phyloP scores from a whole-genome alignment of 2,888 invertebrate genomes.

The Tinea semifulvella region DNA sequence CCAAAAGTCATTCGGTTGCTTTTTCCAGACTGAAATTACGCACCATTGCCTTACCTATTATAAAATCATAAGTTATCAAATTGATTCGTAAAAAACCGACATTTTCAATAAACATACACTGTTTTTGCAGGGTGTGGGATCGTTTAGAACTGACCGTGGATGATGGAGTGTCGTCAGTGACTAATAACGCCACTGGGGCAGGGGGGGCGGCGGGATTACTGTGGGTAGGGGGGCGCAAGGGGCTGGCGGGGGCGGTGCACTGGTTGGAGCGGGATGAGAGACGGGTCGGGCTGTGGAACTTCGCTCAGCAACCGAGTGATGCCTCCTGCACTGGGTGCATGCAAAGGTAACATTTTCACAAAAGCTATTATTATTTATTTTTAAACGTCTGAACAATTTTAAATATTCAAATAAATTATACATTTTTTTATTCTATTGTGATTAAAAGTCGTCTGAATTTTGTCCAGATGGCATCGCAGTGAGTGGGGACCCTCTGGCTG shows the following conservation, averaged over 20 bases:
- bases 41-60: no score
- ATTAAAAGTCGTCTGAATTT: no score
- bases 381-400: background rate
- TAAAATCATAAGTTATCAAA: no score
- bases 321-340: constrained; percentile 80
- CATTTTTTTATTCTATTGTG: no score
- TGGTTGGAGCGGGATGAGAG: constrained; percentile 80
- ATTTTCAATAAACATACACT: no score
- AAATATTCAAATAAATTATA: no score
- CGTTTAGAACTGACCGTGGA: constrained; percentile 63
- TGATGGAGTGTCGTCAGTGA: constrained; percentile 23
- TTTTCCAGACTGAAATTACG: no score
- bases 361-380: no score
- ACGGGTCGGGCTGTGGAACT: constrained; percentile 90
- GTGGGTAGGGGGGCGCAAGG: constrained; percentile 41
- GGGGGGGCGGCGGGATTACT: constrained; percentile 24
- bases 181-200: constrained; percentile 26
- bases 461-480: no score
- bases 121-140: constrained; percentile 65
- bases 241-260: constrained; percentile 82
- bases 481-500: constrained; percentile 21
- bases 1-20: no score
- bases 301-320: constrained; percentile 70
- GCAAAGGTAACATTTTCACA: constrained; percentile 65
- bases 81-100: no score